A percentile compares a stretch with the other conserved stretches of the same genome.
phyloP scores from a whole-genome alignment of 30 jellyfish, hydroid and myxozoan species.

The Mastigias papua region DNA sequence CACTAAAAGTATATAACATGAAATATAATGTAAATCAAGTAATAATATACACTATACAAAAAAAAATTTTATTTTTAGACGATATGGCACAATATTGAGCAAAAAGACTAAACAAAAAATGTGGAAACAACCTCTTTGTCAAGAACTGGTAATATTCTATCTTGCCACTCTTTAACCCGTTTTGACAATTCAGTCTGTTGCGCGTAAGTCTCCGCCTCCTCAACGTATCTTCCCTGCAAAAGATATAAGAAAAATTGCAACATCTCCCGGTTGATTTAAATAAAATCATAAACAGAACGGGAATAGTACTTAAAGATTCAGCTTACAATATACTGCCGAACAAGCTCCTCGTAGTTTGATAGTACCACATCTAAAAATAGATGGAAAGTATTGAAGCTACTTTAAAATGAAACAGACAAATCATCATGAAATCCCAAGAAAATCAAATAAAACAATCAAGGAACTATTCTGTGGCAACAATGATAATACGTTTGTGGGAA shows the following conservation, averaged over 20 bases:
- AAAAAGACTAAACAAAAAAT: background rate
- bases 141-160: constrained; percentile 38
- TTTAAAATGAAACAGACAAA: background rate
- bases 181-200: constrained; percentile 60
- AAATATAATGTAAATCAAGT: too few relatives aligned
- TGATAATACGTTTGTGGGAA: too few relatives aligned
- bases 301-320: background rate
- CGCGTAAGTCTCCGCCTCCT: constrained; percentile 63
- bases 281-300: background rate
- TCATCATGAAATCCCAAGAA: too few relatives aligned
- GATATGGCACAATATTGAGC: too few relatives aligned
- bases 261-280: background rate
- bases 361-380: constrained; percentile 13
- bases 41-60: too few relatives aligned
- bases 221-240: constrained; percentile 37
- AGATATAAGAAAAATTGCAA: background rate
- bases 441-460: too few relatives aligned
- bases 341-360: constrained; percentile 58
- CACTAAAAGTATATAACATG: background rate
- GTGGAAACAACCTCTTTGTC: constrained; percentile 19
- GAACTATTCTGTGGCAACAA: too few relatives aligned
- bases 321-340: constrained; percentile 54
- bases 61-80: too few relatives aligned
- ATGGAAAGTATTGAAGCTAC: background rate
- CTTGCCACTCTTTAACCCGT: constrained; percentile 66